phyloP scores from a whole-genome alignment of 1,140 invertebrate species.

The Brachionus sp. region DNA sequence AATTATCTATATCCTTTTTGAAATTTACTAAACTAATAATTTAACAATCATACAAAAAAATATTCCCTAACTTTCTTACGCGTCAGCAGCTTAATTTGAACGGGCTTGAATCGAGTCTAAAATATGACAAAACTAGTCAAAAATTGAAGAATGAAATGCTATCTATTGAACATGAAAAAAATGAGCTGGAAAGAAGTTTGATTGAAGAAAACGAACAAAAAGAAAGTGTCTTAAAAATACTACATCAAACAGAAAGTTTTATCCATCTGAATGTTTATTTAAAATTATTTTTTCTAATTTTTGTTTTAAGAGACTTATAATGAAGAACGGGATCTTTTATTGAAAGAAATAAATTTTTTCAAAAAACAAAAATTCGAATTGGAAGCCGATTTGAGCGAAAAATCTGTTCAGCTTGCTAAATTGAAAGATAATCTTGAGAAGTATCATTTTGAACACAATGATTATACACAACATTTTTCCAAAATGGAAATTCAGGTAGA shows the following conservation, averaged over 20 bases:
- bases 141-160: conserved; percentile 28
- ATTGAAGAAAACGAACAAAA: conserved; percentile 26
- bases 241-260: conserved; percentile 17
- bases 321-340: conserved; percentile 6
- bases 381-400: neutral
- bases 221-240: conserved; percentile 15
- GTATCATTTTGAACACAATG: neutral
- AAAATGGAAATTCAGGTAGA: conserved; percentile 10
- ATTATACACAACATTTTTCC: neutral
- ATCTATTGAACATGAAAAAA: neutral
- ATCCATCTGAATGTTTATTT: neutral
- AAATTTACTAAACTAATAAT: neutral
- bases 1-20: conserved; percentile 59
- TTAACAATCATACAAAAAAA: neutral
- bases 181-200: neutral
- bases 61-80: neutral
- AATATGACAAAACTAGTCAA: conserved; percentile 18
- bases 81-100: conserved; percentile 30
- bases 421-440: neutral
- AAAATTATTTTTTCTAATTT: neutral
- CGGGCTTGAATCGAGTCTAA: neutral
- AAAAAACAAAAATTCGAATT: conserved; percentile 2
- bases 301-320: neutral
- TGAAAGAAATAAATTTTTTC: conserved; percentile 7
- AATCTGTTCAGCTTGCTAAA: neutral